phyloP scores from a whole-genome alignment of 2,797 vertebrate species.

The Molossus alvarezi region DNA sequence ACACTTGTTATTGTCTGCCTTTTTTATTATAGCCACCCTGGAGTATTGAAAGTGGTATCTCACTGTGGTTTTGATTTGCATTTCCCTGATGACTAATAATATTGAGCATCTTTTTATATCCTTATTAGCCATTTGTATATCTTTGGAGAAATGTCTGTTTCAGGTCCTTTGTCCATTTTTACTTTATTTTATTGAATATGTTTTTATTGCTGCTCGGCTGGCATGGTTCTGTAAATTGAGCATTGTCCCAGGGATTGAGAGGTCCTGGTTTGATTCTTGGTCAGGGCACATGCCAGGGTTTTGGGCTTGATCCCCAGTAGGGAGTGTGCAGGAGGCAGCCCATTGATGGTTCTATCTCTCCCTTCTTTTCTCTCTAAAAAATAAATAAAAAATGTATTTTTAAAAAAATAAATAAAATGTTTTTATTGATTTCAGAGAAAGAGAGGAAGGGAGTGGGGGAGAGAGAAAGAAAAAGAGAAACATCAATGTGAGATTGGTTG shows the following conservation, averaged over 20 bases:
- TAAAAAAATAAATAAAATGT: not conserved
- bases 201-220: not conserved
- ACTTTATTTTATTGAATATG: too few relatives aligned
- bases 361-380: too few relatives aligned
- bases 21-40: constrained; percentile 14
- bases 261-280: too few relatives aligned
- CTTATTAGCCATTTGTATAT: not conserved
- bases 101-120: not conserved
- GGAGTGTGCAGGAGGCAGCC: too few relatives aligned
- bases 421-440: not conserved
- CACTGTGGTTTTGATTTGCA: constrained; percentile 10
- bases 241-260: too few relatives aligned
- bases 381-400: too few relatives aligned
- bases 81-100: not conserved
- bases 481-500: not conserved
- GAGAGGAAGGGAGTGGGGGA: not conserved
- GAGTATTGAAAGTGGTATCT: not conserved
- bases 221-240: too few relatives aligned
- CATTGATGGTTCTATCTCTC: too few relatives aligned
- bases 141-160: constrained; percentile 39
- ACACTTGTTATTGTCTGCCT: not conserved
- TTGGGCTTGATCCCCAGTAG: too few relatives aligned
- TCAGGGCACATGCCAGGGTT: too few relatives aligned
- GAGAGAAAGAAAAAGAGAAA: not conserved
- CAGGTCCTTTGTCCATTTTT: not conserved